Evolutionary conservation across 2,113 vertebrate species (phyloP), one percentile per base, ranked within the genome.

Genomic region (Rhinoderma darwinii): DNA sequence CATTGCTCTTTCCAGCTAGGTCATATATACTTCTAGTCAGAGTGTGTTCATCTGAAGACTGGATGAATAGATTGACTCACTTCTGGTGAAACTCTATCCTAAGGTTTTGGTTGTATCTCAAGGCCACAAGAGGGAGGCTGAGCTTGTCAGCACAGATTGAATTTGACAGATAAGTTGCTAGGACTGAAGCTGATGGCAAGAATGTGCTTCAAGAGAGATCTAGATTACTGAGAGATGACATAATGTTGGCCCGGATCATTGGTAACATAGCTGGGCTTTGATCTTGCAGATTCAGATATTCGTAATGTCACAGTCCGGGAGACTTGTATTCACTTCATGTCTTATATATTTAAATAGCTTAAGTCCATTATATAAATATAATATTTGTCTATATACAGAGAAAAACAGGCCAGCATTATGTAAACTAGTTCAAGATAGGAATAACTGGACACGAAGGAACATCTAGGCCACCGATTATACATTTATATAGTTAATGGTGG

Each of bases 161-260:
- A 66, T 82, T 86, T 86, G 85, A 86, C 85, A 86, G 77, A 82
- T 86, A 86, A 56, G 74, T 80, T 74, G 35, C 85, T 86, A 54
- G 77, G n/a, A 86, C 82, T 73, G 61, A 59, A 32, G 77, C 32
- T 82, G 66, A 82, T 81, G 68, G 66, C 85, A 86, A 51, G 76
- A 86, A 86, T 86, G 63, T 82, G 85, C 77, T 86, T 54, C 30
- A 44, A 86, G 77, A 50, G 66, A 82, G 66, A 86, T 82, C 50
- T 73, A 54, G 32, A 81, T 81, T 41, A 86, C 66, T 82, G 63
- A 59, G 70, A 79, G 50, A 80, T 86, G 76, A 86, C 44, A 72
- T 72, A 72, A 80, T 80, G 51, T 80, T 86, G 61, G 84, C 66
- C 44, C 32, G 61, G 59, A 86, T 59, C 51, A 77, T n/a, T 72